Evolutionary conservation across 2,113 vertebrate genomes (phyloP).

Genomic region (Oreochromis tanganicae): DNA sequence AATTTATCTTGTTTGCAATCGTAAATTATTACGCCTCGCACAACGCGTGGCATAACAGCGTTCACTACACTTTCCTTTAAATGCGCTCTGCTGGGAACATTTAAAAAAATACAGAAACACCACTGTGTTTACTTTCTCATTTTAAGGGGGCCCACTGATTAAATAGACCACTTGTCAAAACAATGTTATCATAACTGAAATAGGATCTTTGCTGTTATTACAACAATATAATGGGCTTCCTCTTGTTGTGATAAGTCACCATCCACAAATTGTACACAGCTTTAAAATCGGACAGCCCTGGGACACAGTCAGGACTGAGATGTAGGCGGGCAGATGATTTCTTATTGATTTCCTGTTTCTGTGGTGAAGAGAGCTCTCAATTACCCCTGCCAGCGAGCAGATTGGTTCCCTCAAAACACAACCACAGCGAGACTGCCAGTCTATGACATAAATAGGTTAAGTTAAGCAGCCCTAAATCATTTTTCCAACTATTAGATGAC

Average conservation of each 20-base stretch:
- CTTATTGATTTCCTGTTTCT: constrained; percentile 69
- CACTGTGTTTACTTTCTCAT: constrained; percentile 8
- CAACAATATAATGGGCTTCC: constrained; percentile 36
- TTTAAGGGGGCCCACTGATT: neutral
- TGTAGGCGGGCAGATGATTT: constrained; percentile 57
- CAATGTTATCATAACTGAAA: constrained; percentile 17
- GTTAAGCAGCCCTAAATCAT: neutral
- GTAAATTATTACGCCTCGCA: neutral
- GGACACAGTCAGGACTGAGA: constrained; percentile 2
- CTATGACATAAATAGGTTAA: constrained; percentile 12
- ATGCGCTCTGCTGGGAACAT: neutral
- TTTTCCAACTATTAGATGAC: neutral
- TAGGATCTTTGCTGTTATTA: constrained; percentile 20
- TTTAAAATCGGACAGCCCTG: neutral
- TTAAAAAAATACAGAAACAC: neutral
- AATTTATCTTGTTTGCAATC: neutral
- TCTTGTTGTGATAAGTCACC: constrained; percentile 40
- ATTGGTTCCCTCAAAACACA: constrained; percentile 24
- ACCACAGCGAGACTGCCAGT: neutral
- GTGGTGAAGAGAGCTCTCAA: constrained; percentile 42
- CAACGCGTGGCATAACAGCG: neutral
- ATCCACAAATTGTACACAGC: neutral
- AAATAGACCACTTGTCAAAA: constrained; percentile 45
- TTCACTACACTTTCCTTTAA: neutral
- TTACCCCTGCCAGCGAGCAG: constrained; percentile 32